These are phyloP conservation scores for Phortica variegata DNA, from an alignment of 1,140 invertebrate genomes.

Conservation along the genomic window DNA sequence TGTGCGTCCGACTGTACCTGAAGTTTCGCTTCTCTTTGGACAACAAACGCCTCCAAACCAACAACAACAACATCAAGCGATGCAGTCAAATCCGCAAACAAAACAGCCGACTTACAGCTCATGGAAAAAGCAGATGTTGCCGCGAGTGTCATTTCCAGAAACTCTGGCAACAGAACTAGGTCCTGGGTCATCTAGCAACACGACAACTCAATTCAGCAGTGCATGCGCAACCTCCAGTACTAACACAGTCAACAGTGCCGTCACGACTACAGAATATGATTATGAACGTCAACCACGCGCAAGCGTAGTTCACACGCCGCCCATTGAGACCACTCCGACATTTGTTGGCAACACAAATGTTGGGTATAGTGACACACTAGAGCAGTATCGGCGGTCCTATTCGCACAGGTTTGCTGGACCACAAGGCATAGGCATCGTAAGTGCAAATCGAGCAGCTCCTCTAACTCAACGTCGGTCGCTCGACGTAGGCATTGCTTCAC, in stretches of 20 bases:
- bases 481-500: too few species aligned
- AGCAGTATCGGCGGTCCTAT: slow-evolving; percentile 1
- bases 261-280: slow-evolving; percentile 12
- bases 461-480: background rate
- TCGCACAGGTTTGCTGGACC: too few species aligned
- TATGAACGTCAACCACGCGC: slow-evolving; percentile 23
- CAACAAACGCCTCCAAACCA: slow-evolving; percentile 3
- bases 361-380: slow-evolving; percentile 10
- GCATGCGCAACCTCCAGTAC: slow-evolving; percentile 9
- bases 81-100: background rate
- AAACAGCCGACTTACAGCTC: slow-evolving; percentile 26
- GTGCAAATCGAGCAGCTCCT: background rate
- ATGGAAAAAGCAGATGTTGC: slow-evolving; percentile 49
- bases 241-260: background rate
- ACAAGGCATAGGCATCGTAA: slow-evolving; percentile 6
- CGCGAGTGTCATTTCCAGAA: slow-evolving; percentile 40
- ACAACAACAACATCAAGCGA: slow-evolving; percentile 8
- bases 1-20: slow-evolving; percentile 37
- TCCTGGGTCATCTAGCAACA: slow-evolving; percentile 8
- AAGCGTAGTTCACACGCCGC: slow-evolving; percentile 11
- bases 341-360: background rate
- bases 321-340: background rate
- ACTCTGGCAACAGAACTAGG: slow-evolving; percentile 33
- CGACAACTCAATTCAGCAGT: background rate
- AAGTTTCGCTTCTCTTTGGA: slow-evolving; percentile 48